A percentile compares a stretch with the other conserved stretches of the same genome.
Conservation (phyloP, 2,113 vertebrate genomes). For the Zingel zingel region DNA sequence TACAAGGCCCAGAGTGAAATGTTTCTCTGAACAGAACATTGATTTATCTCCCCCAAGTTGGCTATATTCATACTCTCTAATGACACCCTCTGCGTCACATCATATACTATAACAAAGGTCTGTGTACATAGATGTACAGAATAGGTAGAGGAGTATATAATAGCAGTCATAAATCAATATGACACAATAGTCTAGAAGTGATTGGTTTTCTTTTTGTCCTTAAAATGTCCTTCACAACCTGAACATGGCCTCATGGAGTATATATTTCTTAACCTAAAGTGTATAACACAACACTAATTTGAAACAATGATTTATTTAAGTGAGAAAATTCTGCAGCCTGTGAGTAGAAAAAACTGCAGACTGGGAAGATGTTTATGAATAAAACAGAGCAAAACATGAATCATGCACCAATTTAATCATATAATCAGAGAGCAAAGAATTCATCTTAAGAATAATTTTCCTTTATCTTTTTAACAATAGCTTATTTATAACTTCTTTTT, state of each 20-base stretch:
- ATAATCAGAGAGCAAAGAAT: slow-evolving; percentile 34
- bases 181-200: slow-evolving; percentile 56
- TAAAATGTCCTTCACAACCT: slow-evolving; percentile 46
- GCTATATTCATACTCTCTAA: slow-evolving; percentile 66
- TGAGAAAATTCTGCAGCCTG: slow-evolving; percentile 17
- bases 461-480: slow-evolving; percentile 2
- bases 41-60: slow-evolving; percentile 65
- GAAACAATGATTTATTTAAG: slow-evolving; percentile 55
- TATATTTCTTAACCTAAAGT: slow-evolving; percentile 10
- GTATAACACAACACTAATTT: slow-evolving; percentile 42
- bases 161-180: slow-evolving; percentile 69
- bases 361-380: slow-evolving; percentile 33
- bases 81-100: slow-evolving; percentile 64
- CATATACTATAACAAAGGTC: slow-evolving; percentile 48
- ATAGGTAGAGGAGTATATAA: slow-evolving; percentile 55
- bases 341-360: slow-evolving; percentile 18
- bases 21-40: slow-evolving; percentile 55
- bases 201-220: slow-evolving; percentile 63
- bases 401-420: slow-evolving; percentile 60
- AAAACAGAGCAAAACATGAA: slow-evolving; percentile 48
- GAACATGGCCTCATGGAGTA: slow-evolving; percentile 24
- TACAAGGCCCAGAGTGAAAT: slow-evolving; percentile 55
- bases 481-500: not conserved
- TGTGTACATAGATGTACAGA: slow-evolving; percentile 60
- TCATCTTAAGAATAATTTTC: slow-evolving; percentile 30